Percentiles rank a stretch among this genome's conserved stretches.
Conservation (phyloP, 2,888 invertebrate genomes). For the Dicranocentrus wangi region DNA sequence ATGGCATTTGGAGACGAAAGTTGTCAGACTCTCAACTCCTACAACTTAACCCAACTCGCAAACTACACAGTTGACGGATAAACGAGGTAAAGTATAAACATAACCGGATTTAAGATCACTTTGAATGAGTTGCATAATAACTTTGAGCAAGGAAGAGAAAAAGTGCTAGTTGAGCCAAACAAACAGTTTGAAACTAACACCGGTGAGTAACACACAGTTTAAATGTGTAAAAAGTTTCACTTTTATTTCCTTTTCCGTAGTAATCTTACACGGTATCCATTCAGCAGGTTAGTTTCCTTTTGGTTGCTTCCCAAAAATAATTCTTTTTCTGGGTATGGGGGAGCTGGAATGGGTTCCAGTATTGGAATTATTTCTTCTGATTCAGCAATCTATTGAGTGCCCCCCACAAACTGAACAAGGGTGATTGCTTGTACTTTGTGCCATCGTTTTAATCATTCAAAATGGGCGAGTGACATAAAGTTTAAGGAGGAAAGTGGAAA, state of each 20-base stretch:
- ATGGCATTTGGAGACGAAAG: no score
- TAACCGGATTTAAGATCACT: conserved; percentile 36
- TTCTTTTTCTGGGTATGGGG: conserved; percentile 27
- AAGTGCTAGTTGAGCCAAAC: conserved; percentile 17
- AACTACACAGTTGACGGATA: conserved; percentile 40
- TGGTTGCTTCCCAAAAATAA: conserved; percentile 9
- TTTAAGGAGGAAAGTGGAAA: no score
- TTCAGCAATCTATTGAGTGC: conserved; percentile 16
- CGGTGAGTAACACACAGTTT: conserved; percentile 11
- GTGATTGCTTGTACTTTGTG: background rate
- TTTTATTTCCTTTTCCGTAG: conserved; percentile 35
- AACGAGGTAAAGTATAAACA: conserved; percentile 30
- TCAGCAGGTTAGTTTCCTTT: background rate
- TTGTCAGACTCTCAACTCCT: no score
- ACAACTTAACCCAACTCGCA: conserved; percentile 9
- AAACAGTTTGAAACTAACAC: conserved; percentile 23
- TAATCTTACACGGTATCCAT: conserved; percentile 3
- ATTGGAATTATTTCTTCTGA: conserved; percentile 29
- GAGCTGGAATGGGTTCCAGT: conserved; percentile 17
- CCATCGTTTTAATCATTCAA: conserved; percentile 6
- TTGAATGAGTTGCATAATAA: conserved; percentile 42
- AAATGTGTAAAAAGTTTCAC: conserved; percentile 33
- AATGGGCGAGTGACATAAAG: background rate
- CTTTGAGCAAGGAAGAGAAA: background rate
- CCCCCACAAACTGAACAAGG: background rate